Evolutionary conservation across 2,797 vertebrate genomes (phyloP).

Genomic region (Xenops minutus): DNA sequence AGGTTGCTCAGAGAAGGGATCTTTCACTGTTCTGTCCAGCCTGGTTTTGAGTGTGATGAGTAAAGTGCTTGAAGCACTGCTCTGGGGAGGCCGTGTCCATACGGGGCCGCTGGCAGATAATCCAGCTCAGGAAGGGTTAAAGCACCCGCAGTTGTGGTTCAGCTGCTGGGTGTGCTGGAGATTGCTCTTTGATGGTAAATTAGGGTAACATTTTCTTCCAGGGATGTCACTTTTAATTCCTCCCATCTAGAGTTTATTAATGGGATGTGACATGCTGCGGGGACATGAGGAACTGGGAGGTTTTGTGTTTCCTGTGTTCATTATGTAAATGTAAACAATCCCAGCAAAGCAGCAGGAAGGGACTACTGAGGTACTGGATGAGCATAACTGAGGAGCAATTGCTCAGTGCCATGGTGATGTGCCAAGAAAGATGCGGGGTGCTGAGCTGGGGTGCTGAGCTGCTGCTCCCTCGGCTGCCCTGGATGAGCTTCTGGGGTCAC

Average conservation of each 20-base stretch:
- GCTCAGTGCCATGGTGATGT: not conserved
- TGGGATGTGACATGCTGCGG: constrained; percentile 8
- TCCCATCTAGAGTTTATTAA: constrained; percentile 25
- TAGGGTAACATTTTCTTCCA: constrained; percentile 13
- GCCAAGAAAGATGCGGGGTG: not conserved
- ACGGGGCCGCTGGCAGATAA: rapidly evolving
- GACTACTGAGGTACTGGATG: not conserved
- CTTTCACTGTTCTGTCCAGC: not conserved
- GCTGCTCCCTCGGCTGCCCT: rapidly evolving
- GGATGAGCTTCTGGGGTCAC: rapidly evolving
- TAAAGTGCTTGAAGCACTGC: not conserved
- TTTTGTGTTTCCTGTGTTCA: not conserved
- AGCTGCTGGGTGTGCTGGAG: not conserved
- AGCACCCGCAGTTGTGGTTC: not conserved
- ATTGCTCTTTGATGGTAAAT: constrained; percentile 50
- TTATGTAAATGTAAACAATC: constrained; percentile 4
- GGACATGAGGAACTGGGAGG: not conserved
- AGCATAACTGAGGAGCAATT: not conserved
- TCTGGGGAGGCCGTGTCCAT: not conserved
- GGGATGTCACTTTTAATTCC: constrained; percentile 50
- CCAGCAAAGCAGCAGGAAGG: not conserved
- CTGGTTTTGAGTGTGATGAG: not conserved
- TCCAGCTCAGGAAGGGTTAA: not conserved
- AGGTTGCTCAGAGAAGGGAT: not conserved
- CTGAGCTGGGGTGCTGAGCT: not conserved